phyloP scores from a whole-genome alignment of 2,113 vertebrate species.

The Lipophrys pholis region DNA sequence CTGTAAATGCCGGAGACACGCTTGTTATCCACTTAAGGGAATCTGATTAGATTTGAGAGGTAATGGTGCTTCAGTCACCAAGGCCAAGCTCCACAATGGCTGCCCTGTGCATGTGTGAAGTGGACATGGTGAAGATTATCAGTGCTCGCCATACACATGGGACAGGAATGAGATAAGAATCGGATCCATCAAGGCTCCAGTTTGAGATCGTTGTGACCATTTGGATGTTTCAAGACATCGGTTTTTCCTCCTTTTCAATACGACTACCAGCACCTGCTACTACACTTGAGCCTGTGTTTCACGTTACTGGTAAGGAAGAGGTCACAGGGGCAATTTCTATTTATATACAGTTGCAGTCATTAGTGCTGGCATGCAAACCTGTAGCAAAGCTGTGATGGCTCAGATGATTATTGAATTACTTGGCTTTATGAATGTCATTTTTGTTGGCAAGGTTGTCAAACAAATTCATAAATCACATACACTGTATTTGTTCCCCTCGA shows the following conservation, averaged over 20 bases:
- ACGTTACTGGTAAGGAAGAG: slow-evolving; percentile 30
- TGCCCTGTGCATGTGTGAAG: slow-evolving; percentile 74
- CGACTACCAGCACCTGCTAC: slow-evolving; percentile 61
- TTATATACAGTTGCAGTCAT: slow-evolving; percentile 41
- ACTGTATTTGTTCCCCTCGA: too few species aligned
- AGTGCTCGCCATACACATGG: slow-evolving; percentile 51
- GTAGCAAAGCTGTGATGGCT: not conserved
- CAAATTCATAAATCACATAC: not conserved
- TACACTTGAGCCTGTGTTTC: slow-evolving; percentile 53
- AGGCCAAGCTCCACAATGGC: slow-evolving; percentile 69
- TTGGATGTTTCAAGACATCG: slow-evolving; percentile 41
- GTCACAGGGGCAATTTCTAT: slow-evolving; percentile 62
- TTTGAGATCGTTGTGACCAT: slow-evolving; percentile 47
- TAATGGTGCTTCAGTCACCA: slow-evolving; percentile 76
- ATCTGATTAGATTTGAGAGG: slow-evolving; percentile 78
- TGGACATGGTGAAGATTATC: slow-evolving; percentile 59
- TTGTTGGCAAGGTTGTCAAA: too few species aligned
- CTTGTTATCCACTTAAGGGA: slow-evolving; percentile 80
- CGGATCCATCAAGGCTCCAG: slow-evolving; percentile 49
- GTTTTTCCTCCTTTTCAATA: slow-evolving; percentile 18
- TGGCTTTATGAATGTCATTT: not conserved
- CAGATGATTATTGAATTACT: not conserved
- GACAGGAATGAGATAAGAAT: slow-evolving; percentile 59
- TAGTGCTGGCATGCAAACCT: slow-evolving; percentile 36
- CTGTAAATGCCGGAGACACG: slow-evolving; percentile 81